Percentiles rank a stretch among this genome's conserved stretches.
phyloP scores from a whole-genome alignment of 2,113 vertebrate genomes.

The Mellivora capensis region DNA sequence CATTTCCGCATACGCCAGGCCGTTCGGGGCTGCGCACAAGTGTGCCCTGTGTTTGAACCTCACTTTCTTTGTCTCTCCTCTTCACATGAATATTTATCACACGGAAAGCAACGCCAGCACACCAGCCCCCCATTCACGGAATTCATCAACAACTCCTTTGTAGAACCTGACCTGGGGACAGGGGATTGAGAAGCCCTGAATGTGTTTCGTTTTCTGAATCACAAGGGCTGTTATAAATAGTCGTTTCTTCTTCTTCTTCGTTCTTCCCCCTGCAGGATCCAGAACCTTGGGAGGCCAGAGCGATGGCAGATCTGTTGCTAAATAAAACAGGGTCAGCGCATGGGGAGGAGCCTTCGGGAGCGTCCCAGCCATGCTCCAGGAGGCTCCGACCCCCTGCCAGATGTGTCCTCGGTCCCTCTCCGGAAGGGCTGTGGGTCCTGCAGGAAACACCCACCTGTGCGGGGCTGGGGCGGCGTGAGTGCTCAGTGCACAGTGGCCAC shows the following conservation, averaged over 20 bases:
- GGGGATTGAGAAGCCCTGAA: rapidly evolving
- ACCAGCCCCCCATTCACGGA: neutral
- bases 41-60: conserved; percentile 48
- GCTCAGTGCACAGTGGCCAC: rapidly evolving
- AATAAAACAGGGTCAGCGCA: neutral
- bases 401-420: rapidly evolving
- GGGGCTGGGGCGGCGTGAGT: rapidly evolving
- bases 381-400: rapidly evolving
- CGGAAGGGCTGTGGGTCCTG: rapidly evolving
- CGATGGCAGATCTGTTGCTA: rapidly evolving
- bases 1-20: neutral
- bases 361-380: rapidly evolving
- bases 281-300: neutral
- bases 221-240: neutral
- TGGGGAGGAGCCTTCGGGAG: rapidly evolving
- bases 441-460: rapidly evolving
- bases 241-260: neutral
- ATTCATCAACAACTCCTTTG: conserved; percentile 50
- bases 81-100: conserved; percentile 40
- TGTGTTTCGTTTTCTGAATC: neutral
- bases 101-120: neutral
- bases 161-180: conserved; percentile 23
- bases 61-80: neutral
- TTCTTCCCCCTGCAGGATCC: neutral
- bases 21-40: neutral